Base-by-base conservation (phyloP, 2,113 vertebrate species). In the Rostratula benghalensis region DNA sequence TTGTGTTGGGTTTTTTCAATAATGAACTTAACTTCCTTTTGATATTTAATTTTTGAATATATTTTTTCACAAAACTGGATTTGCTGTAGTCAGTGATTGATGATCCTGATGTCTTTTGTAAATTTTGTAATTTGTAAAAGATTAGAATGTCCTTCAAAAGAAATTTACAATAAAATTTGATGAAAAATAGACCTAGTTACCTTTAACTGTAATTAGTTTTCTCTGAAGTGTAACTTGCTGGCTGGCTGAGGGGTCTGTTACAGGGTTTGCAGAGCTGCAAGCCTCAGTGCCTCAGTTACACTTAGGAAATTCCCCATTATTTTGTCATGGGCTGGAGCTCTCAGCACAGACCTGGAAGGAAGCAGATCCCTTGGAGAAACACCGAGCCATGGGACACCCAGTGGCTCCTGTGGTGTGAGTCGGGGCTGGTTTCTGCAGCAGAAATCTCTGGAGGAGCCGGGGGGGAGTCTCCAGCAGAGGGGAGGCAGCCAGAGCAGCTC, bases 21-120 rank as follows among this genome's bases (percentile, higher is more conserved):
- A 73, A 94, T 95, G 94, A 96, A 97, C 39, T 90, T 87, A 59
- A 85, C 59, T 94, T 84, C 69, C 96, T 96, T 97, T 97, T 97
- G 93, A 93, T 97, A 97, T 96, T 97, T 97, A 96, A 96, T 92
- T 91, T 93, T 92, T 95, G 95, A 92, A 91, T 97, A 89, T 97
- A 96, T 97, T 97, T 97, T 97, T 97, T 97, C 97, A 97, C 90
- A 82, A 70, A 93, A 90, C 74, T 48, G 87, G 70, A 89, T 41
- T 87, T 94, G 81, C 83, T 95, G 88, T 87, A 90, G 93, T 67
- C 88, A 64, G 85, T 89, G 54, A 91, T 84, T 84, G 37, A 20
- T 70, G 63, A 91, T n/a, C 28, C 50, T 31, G 57, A 82, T 82
- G 71, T 70, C 51, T 94, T 96, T 96, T 96, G 86, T 96, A 95